phyloP scores from a whole-genome alignment of 2,113 vertebrate species.

The Sinocyclocheilus grahami region DNA sequence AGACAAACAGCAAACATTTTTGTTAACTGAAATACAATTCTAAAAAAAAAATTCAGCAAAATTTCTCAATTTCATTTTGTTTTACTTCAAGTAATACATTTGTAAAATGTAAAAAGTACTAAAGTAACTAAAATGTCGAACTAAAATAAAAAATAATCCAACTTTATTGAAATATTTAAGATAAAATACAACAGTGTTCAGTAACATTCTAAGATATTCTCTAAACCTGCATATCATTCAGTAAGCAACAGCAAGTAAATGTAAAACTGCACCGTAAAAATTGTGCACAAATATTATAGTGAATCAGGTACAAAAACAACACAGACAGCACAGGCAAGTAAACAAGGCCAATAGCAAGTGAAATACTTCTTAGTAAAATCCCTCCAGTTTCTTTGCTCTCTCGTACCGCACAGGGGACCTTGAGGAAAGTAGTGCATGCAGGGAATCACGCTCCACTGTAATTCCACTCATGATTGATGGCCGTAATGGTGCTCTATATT shows the following conservation, averaged over 20 bases:
- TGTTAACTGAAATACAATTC: too few species aligned
- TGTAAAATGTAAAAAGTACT: too few species aligned
- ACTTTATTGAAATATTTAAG: too few species aligned
- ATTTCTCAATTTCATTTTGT: neutral
- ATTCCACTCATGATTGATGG: slow-evolving; percentile 54
- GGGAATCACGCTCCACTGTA: slow-evolving; percentile 29
- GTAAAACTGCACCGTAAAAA: neutral
- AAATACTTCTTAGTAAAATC: neutral
- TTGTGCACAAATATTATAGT: neutral
- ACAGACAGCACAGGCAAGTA: neutral
- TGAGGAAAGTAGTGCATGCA: slow-evolving; percentile 24
- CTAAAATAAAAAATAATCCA: too few species aligned
- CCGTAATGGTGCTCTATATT: slow-evolving; percentile 45
- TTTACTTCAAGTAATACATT: too few species aligned
- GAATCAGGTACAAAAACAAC: neutral
- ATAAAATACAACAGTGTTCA: neutral
- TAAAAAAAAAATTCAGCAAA: neutral
- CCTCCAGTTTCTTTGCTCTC: neutral
- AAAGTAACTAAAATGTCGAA: too few species aligned
- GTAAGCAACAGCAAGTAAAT: neutral
- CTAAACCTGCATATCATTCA: neutral
- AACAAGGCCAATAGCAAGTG: neutral
- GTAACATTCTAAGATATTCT: neutral
- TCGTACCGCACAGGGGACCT: neutral
- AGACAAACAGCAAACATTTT: too few species aligned